phyloP scores from a whole-genome alignment of 2,113 vertebrate species.

The Capreolus pygargus region DNA sequence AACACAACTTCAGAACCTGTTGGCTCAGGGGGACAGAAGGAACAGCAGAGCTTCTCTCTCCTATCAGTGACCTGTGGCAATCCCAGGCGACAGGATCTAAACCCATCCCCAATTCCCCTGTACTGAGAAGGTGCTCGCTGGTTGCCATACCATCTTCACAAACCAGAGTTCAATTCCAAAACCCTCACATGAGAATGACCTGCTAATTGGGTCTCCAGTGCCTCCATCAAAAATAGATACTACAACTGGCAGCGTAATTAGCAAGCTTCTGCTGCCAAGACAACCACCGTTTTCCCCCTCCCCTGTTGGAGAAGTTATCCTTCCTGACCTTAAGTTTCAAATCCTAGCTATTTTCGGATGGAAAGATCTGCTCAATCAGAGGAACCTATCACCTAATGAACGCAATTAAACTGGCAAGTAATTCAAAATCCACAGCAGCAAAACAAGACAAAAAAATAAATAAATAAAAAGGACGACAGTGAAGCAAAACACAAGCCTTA shows the following conservation, averaged over 20 bases:
- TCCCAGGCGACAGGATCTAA: background rate
- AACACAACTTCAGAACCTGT: background rate
- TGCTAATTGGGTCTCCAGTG: conserved; percentile 65
- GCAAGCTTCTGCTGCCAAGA: conserved; percentile 36
- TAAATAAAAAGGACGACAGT: background rate
- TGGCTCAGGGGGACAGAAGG: background rate
- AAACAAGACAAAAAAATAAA: conserved; percentile 5
- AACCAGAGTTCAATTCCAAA: conserved; percentile 28
- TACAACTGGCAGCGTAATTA: conserved; percentile 48
- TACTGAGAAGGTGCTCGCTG: background rate
- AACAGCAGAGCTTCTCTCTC: background rate
- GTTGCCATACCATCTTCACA: background rate
- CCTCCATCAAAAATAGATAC: conserved; percentile 40
- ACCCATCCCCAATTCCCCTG: background rate
- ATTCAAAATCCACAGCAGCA: background rate
- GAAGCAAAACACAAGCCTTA: background rate
- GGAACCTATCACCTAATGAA: conserved; percentile 35
- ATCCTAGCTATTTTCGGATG: background rate
- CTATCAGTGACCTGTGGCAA: background rate
- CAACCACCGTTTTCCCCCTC: background rate
- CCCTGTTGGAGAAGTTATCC: background rate
- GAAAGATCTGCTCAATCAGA: conserved; percentile 50
- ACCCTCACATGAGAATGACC: conserved; percentile 22
- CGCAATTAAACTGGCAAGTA: conserved; percentile 57
- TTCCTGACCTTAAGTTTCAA: conserved; percentile 57